Base-by-base conservation (phyloP, 2,797 vertebrate species). In the Crypturellus tataupa region DNA sequence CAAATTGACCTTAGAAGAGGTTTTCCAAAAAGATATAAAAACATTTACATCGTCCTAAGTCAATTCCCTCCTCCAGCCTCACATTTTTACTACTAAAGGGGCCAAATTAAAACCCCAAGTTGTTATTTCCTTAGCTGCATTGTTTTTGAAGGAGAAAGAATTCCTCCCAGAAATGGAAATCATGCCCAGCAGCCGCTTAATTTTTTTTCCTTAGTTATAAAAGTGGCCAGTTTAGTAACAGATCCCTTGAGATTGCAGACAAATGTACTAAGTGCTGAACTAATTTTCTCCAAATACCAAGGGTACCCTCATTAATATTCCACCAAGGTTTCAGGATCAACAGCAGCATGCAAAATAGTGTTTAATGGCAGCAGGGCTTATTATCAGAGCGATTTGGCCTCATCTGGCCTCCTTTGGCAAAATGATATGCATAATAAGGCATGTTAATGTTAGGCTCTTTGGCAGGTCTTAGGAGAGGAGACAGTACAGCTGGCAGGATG, bases 351-450 rank as follows among this genome's bases (percentile, higher is more conserved):
- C 82, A 93, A 93, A 96, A 96, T 91, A 87, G 76, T 42, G 78
- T 89, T 91, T 96, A 95, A 97, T 95, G 92, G 95, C 94, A 96
- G 89, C 82, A 68, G 83, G 73, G 49, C 87, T 92, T 89, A 95
- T 96, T 96, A 96, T 90, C 94, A 95, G 80, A 58, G 51, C 37
- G 76, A 91, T 96, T 94, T 92, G 92, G 95, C 91, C 95, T 96
- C 94, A 96, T 96, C 93, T 95, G 94, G 95, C 93, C 93, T 90
- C 93, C 85, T 51, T 80, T 93, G 87, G 92, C 85, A 96, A 80
- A 95, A 87, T 70, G 72, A 96, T 71, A 93, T 95, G 91, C 94
- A 95, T 97, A 97, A 97, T 96, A 89, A 94, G 90, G 96, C 77
- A 81, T 82, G 89, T 76, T 96, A 98, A 95, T 69, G 62, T 37